Evolutionary conservation across 2,113 vertebrate genomes (phyloP).

Genomic region (Oxyruncus cristatus): DNA sequence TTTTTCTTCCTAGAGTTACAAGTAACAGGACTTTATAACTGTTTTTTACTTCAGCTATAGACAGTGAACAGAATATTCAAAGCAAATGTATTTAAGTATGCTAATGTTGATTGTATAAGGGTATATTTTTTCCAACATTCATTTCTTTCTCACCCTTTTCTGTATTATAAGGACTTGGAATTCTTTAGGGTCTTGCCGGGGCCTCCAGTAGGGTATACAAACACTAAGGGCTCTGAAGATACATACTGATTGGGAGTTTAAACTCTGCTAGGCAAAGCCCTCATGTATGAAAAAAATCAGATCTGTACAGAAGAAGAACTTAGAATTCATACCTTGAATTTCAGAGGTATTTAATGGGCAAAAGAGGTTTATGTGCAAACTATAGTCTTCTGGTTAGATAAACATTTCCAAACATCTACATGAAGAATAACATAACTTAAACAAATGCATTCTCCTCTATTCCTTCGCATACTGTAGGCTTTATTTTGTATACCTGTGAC

Average conservation of each 20-base stretch:
- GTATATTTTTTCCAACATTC: neutral
- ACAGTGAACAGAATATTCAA: neutral
- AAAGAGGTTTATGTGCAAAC: neutral
- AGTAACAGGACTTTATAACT: neutral
- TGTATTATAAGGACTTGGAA: neutral
- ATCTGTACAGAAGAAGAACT: neutral
- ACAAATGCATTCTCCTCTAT: neutral
- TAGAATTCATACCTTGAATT: neutral
- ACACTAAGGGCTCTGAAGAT: neutral
- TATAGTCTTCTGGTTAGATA: neutral
- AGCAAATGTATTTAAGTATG: neutral
- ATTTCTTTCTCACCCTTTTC: neutral
- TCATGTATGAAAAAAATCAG: neutral
- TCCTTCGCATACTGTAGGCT: neutral
- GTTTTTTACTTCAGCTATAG: neutral
- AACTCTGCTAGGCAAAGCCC: neutral
- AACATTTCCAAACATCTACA: neutral
- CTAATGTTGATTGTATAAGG: neutral
- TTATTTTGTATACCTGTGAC: neutral
- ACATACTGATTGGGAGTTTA: neutral
- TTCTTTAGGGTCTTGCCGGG: neutral
- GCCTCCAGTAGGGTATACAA: neutral
- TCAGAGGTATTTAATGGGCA: neutral
- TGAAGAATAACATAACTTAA: neutral
- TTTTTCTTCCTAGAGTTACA: neutral